These are phyloP conservation scores for Acrobasis consociella DNA, from an alignment of 2,888 invertebrate genomes.

Conservation along the genomic window DNA sequence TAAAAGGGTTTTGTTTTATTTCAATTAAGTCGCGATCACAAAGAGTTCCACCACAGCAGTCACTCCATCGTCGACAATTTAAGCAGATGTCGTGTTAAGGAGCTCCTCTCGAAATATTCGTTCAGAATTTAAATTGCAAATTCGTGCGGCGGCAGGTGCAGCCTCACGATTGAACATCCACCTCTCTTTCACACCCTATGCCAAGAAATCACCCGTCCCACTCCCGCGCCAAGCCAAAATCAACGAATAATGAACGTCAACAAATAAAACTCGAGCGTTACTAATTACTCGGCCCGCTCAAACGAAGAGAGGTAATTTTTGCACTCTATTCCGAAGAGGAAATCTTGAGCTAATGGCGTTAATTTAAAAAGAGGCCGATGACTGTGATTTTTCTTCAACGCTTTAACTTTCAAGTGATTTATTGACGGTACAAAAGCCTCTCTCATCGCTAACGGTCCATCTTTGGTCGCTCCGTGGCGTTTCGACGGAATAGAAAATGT, in stretches of 20 bases:
- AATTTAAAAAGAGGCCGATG: slow-evolving; percentile 80
- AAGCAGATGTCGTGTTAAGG: slow-evolving; percentile 84
- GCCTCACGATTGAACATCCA: slow-evolving; percentile 60
- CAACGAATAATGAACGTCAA: slow-evolving; percentile 81
- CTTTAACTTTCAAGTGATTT: slow-evolving; percentile 71
- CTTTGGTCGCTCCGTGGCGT: slow-evolving; percentile 35
- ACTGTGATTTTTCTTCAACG: slow-evolving; percentile 76
- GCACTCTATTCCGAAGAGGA: slow-evolving; percentile 77
- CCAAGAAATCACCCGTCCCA: slow-evolving; percentile 49
- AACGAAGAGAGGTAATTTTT: slow-evolving; percentile 79
- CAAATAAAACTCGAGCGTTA: slow-evolving; percentile 83
- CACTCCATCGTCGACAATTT: slow-evolving; percentile 79
- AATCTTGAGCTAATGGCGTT: slow-evolving; percentile 81
- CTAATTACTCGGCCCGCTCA: slow-evolving; percentile 78
- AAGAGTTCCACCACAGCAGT: slow-evolving; percentile 72
- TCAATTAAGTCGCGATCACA: slow-evolving; percentile 78
- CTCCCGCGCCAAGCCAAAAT: slow-evolving; percentile 63
- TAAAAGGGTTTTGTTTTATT: slow-evolving; percentile 77
- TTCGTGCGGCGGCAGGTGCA: slow-evolving; percentile 80
- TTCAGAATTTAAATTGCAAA: slow-evolving; percentile 82
- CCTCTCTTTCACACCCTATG: slow-evolving; percentile 57
- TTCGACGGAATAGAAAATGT: slow-evolving; percentile 59
- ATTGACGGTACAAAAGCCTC: slow-evolving; percentile 56
- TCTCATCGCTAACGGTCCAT: slow-evolving; percentile 40
- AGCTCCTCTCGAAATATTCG: slow-evolving; percentile 80